These are phyloP conservation scores for Accipiter cooperii DNA, from an alignment of 2,113 vertebrate species.

Conservation along the genomic window DNA sequence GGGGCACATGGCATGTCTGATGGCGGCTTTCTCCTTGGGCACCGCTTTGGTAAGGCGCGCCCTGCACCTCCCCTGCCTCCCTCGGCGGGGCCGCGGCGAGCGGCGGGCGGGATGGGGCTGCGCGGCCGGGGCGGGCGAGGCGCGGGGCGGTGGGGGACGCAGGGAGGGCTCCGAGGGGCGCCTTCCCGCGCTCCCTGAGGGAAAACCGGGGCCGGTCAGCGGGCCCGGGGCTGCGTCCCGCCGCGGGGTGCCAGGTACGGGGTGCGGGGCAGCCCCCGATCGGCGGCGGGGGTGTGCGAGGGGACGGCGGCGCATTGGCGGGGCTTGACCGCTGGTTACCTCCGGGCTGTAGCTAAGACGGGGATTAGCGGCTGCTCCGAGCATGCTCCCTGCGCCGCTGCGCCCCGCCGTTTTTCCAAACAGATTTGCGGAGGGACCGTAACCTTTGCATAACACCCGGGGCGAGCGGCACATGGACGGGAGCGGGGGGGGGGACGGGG, in stretches of 20 bases:
- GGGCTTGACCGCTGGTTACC: conserved; percentile 83
- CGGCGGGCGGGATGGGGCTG: not conserved
- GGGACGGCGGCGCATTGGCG: not conserved
- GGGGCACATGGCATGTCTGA: too few species aligned
- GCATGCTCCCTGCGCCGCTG: conserved; percentile 68
- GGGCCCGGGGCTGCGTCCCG: not conserved
- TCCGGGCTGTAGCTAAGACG: conserved; percentile 51
- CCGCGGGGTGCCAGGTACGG: not conserved
- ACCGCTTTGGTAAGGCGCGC: too few species aligned
- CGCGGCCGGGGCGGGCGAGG: not conserved
- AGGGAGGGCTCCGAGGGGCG: not conserved
- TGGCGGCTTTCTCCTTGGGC: too few species aligned
- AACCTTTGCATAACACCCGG: conserved; percentile 54
- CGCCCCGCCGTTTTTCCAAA: conserved; percentile 53
- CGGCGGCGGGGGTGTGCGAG: not conserved
- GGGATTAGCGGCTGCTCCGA: conserved; percentile 53
- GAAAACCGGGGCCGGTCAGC: not conserved
- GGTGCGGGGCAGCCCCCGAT: not conserved
- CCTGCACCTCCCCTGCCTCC: too few species aligned
- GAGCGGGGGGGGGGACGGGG: not conserved
- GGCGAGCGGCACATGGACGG: not conserved
- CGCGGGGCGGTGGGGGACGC: not conserved
- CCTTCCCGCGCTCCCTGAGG: not conserved
- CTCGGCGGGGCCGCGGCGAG: not conserved
- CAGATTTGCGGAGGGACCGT: conserved; percentile 52